Base-by-base conservation (phyloP, 2,797 vertebrate species). In the Ispidina picta region DNA sequence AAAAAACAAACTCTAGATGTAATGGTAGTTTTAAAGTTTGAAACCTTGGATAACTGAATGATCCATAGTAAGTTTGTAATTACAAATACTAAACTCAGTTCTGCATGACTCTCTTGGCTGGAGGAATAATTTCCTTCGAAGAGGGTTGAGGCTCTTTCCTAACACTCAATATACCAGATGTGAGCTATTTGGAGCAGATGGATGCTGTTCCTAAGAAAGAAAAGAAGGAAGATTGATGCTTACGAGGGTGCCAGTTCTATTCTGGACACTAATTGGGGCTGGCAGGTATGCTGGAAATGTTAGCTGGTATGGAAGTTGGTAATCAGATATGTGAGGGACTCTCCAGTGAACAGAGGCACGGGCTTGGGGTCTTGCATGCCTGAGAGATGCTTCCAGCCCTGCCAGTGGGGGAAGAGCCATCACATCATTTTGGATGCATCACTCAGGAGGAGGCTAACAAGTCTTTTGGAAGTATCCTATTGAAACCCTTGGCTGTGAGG, bases 101-200 rank as follows among this genome's bases (percentile, higher is more conserved):
- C 41, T 81, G 59, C 43, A 2, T 43, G 39, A 75, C 60, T 69
- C 68, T 84, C 71, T 91, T 83, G 85, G 63, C 74, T 85, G 51
- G 68, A 86, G 33, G 82, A 86, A 33, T 75, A 12, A 62, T 86
- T 94, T 87, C 68, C 44, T 87, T 86, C 8, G 1, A 66, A 54
- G 5, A 66, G 55, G 33, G n/a, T 4, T 70, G 85, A 76, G 48
- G 51, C 65, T 88, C 39, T 89, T 87, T 87, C 4, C 1, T 71
- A 83, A 33, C 11, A 20, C 66, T 51, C 29, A 2, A 4, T 23
- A 3, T 76, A 66, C 89, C 92, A 95, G 95, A 95, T 93, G 94
- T 93, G 84, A 84, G 59, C 90, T 86, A 68, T 83, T 90, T 77
- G 66, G 80, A 95, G 92, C 93, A 94, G 88, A 88, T 86, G 89